Percentiles rank a stretch among this genome's conserved stretches.
Evolutionary conservation across 2,113 vertebrate species (phyloP).

Genomic region (Cettia cetti): DNA sequence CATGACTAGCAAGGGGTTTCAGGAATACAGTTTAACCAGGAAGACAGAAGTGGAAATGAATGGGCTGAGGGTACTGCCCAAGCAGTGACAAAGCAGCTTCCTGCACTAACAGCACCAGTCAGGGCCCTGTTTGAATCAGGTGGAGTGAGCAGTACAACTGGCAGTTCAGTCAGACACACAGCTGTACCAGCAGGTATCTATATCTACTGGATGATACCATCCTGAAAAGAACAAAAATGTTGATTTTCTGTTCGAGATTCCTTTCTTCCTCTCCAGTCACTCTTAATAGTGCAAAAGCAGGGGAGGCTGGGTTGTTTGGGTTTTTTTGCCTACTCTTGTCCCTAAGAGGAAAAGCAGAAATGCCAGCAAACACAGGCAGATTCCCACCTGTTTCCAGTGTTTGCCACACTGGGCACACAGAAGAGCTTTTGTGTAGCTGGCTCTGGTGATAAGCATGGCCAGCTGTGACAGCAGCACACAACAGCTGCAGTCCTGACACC

Average conservation of each 20-base stretch:
- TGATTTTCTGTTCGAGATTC: background rate
- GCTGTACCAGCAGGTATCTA: background rate
- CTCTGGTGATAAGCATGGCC: background rate
- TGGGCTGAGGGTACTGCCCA: background rate
- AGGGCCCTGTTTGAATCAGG: background rate
- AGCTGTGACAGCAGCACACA: background rate
- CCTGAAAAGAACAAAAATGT: background rate
- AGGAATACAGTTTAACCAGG: background rate
- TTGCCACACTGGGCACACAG: background rate
- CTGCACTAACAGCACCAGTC: background rate
- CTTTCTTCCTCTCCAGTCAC: background rate
- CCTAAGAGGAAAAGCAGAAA: background rate
- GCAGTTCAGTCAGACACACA: background rate
- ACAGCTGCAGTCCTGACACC: background rate
- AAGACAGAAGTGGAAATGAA: background rate
- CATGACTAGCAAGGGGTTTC: background rate
- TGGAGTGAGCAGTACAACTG: background rate
- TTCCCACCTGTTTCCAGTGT: background rate
- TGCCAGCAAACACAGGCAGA: background rate
- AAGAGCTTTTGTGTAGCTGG: no score
- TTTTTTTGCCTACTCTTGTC: background rate
- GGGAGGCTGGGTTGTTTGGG: background rate
- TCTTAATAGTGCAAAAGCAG: background rate
- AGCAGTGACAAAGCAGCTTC: background rate
- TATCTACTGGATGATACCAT: background rate